Evolutionary conservation across 2,888 invertebrate genomes (phyloP).

Genomic region (Stegophylla sp.): DNA sequence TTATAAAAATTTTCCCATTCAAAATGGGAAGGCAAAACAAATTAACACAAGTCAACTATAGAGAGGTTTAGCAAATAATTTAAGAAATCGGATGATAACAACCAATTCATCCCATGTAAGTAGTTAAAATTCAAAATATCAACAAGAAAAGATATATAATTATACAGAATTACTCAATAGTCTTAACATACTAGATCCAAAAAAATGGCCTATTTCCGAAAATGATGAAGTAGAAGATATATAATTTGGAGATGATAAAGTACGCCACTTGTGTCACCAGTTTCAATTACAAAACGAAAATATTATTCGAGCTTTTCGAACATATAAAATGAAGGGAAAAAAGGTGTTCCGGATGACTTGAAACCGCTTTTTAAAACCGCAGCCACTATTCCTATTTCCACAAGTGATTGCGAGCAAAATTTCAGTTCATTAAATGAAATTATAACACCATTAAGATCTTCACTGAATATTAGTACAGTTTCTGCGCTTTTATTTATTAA

Average conservation of each 20-base stretch:
- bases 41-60: conserved; percentile 4
- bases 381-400: conserved; percentile 8
- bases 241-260: conserved; percentile 24
- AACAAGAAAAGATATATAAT: conserved; percentile 4
- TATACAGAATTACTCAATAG: conserved; percentile 12
- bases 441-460: conserved; percentile 13
- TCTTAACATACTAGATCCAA: conserved; percentile 11
- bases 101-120: conserved; percentile 26
- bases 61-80: conserved; percentile 29
- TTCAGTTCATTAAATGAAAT: conserved; percentile 23
- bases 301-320: conserved; percentile 7
- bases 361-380: neutral
- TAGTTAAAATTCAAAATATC: neutral
- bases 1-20: conserved; percentile 9
- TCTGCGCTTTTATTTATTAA: conserved; percentile 21
- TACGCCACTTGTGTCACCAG: conserved; percentile 9
- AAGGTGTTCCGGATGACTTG: neutral
- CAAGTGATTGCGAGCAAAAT: conserved; percentile 21
- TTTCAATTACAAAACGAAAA: conserved; percentile 12
- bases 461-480: conserved; percentile 11
- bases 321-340: conserved; percentile 16
- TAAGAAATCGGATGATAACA: conserved; percentile 24
- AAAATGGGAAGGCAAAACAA: conserved; percentile 9
- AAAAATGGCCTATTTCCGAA: conserved; percentile 8
- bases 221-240: conserved; percentile 25